Conservation (phyloP, 1,140 invertebrate species). For the Eciton burchellii region DNA sequence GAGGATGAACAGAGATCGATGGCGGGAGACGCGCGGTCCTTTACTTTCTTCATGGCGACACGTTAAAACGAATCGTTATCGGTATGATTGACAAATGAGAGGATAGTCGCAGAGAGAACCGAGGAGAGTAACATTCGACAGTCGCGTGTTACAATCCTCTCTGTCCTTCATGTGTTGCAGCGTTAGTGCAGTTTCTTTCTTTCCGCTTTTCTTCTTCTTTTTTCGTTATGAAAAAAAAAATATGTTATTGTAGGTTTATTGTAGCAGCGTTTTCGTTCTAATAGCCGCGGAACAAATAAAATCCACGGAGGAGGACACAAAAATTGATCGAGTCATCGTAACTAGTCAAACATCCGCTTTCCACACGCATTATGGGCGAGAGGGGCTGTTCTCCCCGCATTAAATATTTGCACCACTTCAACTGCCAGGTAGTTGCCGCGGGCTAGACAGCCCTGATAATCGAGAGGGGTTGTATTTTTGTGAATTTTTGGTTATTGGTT, state of each 20-base stretch:
- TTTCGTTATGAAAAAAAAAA: no score
- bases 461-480: background rate
- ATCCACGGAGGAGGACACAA: background rate
- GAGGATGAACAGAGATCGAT: background rate
- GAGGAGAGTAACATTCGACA: no score
- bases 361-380: slow-evolving; percentile 38
- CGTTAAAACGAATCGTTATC: no score
- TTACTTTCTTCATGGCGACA: no score
- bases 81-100: background rate
- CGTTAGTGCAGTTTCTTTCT: no score
- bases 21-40: background rate
- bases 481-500: slow-evolving; percentile 10
- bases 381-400: slow-evolving; percentile 72
- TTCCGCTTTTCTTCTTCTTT: no score
- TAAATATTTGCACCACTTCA: slow-evolving; percentile 80
- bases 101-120: no score
- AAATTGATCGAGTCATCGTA: slow-evolving; percentile 35
- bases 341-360: slow-evolving; percentile 59
- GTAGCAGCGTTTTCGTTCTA: no score
- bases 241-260: no score
- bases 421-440: slow-evolving; percentile 68
- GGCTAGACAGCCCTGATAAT: slow-evolving; percentile 23
- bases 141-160: no score
- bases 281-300: background rate
- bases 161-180: no score